phyloP scores from a whole-genome alignment of 2,113 vertebrate species.

The Australoheros scitulus region DNA sequence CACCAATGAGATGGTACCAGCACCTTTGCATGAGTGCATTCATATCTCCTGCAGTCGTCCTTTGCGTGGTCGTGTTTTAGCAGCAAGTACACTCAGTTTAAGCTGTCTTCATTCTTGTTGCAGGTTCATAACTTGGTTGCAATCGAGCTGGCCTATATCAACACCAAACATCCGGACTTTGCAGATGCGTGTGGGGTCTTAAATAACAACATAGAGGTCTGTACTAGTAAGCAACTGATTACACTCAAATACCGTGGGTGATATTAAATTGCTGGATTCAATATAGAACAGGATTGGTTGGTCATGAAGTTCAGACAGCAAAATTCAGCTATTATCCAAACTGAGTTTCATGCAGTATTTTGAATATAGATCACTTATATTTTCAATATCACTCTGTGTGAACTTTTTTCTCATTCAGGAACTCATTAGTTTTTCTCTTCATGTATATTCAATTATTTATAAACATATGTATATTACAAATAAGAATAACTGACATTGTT shows the following conservation, averaged over 20 bases:
- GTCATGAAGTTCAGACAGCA: no score
- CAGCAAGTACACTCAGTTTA: fast-evolving
- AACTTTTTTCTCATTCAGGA: background rate
- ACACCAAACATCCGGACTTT: constrained; percentile 98
- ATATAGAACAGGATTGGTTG: background rate
- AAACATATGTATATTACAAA: background rate
- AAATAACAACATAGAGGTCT: constrained; percentile 98
- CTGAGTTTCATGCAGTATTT: background rate
- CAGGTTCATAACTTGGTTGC: constrained; percentile 98
- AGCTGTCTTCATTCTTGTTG: background rate
- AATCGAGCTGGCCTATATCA: constrained; percentile 98
- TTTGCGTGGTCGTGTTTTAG: fast-evolving
- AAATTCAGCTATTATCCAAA: background rate
- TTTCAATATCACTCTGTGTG: background rate
- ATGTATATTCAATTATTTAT: fast-evolving
- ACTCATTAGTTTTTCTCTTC: background rate
- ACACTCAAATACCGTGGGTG: no score
- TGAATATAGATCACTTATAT: background rate
- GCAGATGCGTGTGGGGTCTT: constrained; percentile 97
- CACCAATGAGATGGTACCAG: constrained; percentile 95
- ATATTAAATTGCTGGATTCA: background rate
- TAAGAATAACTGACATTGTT: background rate
- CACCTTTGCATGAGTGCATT: background rate
- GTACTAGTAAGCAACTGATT: constrained; percentile 16
- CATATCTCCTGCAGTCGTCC: no score